These are phyloP conservation scores for Beris morrisii DNA, from an alignment of 2,888 invertebrate species.

Conservation along the genomic window DNA sequence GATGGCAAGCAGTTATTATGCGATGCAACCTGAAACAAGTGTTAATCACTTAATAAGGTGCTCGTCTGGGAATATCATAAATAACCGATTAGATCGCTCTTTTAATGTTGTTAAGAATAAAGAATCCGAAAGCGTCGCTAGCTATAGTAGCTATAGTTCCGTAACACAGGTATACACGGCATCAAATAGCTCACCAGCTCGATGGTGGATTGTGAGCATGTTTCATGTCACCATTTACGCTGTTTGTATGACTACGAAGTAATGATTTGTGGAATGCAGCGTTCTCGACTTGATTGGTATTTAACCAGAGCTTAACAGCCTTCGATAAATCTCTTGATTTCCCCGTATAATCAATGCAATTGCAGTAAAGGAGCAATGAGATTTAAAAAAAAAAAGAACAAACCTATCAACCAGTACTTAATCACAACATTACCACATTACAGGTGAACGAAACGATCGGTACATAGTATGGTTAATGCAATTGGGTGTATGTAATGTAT, in stretches of 20 bases:
- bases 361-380: not conserved
- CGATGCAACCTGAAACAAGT: conserved; percentile 28
- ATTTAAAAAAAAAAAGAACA: not conserved
- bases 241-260: not conserved
- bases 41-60: conserved; percentile 36
- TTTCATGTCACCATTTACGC: conserved; percentile 28
- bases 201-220: conserved; percentile 14
- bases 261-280: conserved; percentile 26
- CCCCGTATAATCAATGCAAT: not conserved
- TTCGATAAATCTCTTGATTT: conserved; percentile 12
- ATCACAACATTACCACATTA: conserved; percentile 1
- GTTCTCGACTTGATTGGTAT: conserved; percentile 26
- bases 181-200: not conserved
- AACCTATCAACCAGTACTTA: not conserved
- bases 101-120: conserved; percentile 16
- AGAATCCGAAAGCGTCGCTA: not conserved
- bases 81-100: conserved; percentile 32
- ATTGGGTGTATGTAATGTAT: conserved; percentile 1
- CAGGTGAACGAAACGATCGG: conserved; percentile 2
- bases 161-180: not conserved
- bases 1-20: conserved; percentile 27
- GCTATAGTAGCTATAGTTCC: not conserved
- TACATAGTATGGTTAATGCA: too few species aligned
- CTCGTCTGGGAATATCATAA: conserved; percentile 34
- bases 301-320: conserved; percentile 15